phyloP scores from a whole-genome alignment of 2,797 vertebrate genomes.

The Hemitrygon akajei region DNA sequence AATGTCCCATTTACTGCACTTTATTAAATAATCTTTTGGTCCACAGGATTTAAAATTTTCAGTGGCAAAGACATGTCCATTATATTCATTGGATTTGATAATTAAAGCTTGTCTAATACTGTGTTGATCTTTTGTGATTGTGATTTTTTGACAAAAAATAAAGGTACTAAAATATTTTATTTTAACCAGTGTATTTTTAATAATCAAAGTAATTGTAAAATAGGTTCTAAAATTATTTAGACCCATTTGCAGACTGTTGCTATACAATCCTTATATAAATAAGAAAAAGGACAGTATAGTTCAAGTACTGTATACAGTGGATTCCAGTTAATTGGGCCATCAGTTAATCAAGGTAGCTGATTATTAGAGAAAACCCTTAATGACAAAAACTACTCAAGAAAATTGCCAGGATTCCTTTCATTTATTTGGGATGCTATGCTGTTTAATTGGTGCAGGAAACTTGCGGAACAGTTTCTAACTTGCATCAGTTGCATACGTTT shows the following conservation, averaged over 20 bases:
- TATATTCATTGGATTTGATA: not conserved
- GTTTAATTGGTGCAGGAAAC: too few relatives aligned
- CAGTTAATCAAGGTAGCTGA: too few relatives aligned
- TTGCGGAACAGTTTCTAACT: too few relatives aligned
- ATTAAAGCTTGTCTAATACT: constrained; percentile 30
- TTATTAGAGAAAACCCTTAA: too few relatives aligned
- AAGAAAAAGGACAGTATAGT: constrained; percentile 34
- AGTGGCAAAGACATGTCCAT: constrained; percentile 24
- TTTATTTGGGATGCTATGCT: too few relatives aligned
- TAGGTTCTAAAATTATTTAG: not conserved
- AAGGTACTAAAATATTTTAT: constrained; percentile 2
- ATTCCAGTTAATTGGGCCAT: too few relatives aligned
- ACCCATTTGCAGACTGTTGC: not conserved
- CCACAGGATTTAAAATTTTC: constrained; percentile 11
- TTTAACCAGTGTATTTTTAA: not conserved
- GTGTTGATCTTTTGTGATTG: constrained; percentile 36
- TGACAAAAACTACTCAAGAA: too few relatives aligned
- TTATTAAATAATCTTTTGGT: constrained; percentile 22
- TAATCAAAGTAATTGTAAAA: not conserved
- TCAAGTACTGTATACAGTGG: constrained; percentile 32
- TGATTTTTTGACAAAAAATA: constrained; percentile 7
- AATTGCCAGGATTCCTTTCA: too few relatives aligned
- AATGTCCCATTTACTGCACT: constrained; percentile 16
- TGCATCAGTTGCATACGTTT: too few relatives aligned
- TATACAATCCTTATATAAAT: not conserved